Conservation (phyloP, 2,888 invertebrate species). For the Pristionchus fissidentatus region DNA sequence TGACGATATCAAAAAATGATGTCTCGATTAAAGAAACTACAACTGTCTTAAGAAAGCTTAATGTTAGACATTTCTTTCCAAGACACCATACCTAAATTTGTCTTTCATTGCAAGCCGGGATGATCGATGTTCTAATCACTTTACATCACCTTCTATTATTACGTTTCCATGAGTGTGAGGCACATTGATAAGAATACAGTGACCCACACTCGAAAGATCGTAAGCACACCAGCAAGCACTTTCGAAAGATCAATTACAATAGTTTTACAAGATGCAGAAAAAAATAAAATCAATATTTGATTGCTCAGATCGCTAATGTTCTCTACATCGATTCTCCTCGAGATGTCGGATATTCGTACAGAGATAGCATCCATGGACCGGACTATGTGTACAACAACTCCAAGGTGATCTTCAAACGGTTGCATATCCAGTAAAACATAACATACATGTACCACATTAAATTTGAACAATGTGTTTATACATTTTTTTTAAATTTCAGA, state of each 20-base stretch:
- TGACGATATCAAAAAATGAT: neutral
- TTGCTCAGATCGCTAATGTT: conserved; percentile 76
- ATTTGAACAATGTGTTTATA: too few relatives aligned
- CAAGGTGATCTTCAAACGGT: conserved; percentile 52
- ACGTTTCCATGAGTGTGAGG: neutral
- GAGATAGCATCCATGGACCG: conserved; percentile 57
- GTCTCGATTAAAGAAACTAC: too few relatives aligned
- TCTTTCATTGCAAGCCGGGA: too few relatives aligned
- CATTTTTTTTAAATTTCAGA: conserved; percentile 65
- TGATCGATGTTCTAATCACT: neutral
- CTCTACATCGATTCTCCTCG: conserved; percentile 79
- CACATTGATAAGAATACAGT: neutral
- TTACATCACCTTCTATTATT: neutral
- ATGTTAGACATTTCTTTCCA: neutral
- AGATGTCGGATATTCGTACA: conserved; percentile 79
- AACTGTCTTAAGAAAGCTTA: neutral
- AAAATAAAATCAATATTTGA: neutral
- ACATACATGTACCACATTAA: too few relatives aligned
- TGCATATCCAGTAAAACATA: too few relatives aligned
- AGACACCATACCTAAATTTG: neutral
- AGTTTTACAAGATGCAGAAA: neutral
- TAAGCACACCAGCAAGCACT: too few relatives aligned
- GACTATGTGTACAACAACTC: conserved; percentile 63
- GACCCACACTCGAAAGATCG: conserved; percentile 11
- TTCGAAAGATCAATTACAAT: too few relatives aligned